Evolutionary conservation across 2,113 vertebrate genomes (phyloP).

Genomic region (Genyomyrus donnyi): DNA sequence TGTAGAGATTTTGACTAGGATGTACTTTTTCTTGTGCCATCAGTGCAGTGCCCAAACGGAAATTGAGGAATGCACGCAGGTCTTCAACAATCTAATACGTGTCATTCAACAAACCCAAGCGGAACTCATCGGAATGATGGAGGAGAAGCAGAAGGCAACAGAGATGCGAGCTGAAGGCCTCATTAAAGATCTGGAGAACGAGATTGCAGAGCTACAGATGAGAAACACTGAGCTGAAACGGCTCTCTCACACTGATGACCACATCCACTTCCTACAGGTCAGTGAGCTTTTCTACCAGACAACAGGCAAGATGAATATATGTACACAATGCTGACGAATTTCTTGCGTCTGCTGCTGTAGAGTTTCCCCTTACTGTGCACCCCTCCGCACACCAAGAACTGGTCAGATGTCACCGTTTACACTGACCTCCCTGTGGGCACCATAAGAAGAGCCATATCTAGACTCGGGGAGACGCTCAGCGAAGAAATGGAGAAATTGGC

Average conservation of each 20-base stretch:
- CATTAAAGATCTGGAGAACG: conserved; percentile 51
- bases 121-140: conserved; percentile 49
- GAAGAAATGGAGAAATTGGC: conserved; percentile 51
- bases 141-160: conserved; percentile 56
- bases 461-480: conserved; percentile 44
- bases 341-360: conserved; percentile 34
- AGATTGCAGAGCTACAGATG: conserved; percentile 48
- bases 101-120: conserved; percentile 56
- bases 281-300: too few relatives aligned
- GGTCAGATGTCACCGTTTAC: conserved; percentile 55
- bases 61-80: conserved; percentile 52
- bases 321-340: background rate
- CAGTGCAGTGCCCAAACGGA: conserved; percentile 54
- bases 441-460: conserved; percentile 52
- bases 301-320: background rate
- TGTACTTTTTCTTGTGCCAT: background rate
- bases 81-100: conserved; percentile 55
- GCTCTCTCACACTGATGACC: conserved; percentile 54
- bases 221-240: conserved; percentile 54
- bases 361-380: conserved; percentile 53
- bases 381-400: conserved; percentile 55
- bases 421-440: conserved; percentile 53
- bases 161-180: conserved; percentile 48
- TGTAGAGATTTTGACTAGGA: background rate
- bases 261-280: conserved; percentile 66